Conservation (phyloP, 2,888 invertebrate genomes). For the Hirtodrosophila alboralis region DNA sequence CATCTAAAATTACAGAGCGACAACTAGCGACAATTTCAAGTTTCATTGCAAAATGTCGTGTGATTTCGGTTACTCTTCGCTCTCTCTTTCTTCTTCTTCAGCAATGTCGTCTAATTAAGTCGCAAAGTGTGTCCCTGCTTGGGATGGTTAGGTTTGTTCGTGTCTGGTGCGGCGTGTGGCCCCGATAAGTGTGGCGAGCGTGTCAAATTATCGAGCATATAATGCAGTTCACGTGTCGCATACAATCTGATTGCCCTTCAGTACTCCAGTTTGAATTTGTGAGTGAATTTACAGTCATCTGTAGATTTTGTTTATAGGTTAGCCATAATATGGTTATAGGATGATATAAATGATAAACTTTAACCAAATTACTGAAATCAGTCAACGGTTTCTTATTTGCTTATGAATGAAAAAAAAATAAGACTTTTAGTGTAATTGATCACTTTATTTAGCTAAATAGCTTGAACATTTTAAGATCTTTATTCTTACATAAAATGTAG, state of each 20-base stretch:
- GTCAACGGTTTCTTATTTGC: too few relatives aligned
- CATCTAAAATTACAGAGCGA: constrained; percentile 25
- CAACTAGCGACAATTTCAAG: constrained; percentile 41
- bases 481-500: too few relatives aligned
- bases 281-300: constrained; percentile 12
- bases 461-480: too few relatives aligned
- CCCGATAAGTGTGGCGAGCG: constrained; percentile 68
- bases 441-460: too few relatives aligned
- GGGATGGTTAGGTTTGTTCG: constrained; percentile 24
- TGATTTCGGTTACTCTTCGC: constrained; percentile 14
- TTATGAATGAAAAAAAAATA: too few relatives aligned
- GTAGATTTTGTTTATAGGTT: too few relatives aligned
- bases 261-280: constrained; percentile 35
- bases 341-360: constrained; percentile 26
- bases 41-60: constrained; percentile 55
- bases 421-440: too few relatives aligned
- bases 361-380: background rate
- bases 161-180: constrained; percentile 60
- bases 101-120: constrained; percentile 71
- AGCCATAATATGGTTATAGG: constrained; percentile 18
- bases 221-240: constrained; percentile 75
- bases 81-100: constrained; percentile 19
- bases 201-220: constrained; percentile 70
- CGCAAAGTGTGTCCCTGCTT: constrained; percentile 72
- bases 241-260: constrained; percentile 23